Evolutionary conservation across 2,113 vertebrate genomes (phyloP), one percentile per base, ranked within the genome.

Genomic region (Lichenostomus cassidix): DNA sequence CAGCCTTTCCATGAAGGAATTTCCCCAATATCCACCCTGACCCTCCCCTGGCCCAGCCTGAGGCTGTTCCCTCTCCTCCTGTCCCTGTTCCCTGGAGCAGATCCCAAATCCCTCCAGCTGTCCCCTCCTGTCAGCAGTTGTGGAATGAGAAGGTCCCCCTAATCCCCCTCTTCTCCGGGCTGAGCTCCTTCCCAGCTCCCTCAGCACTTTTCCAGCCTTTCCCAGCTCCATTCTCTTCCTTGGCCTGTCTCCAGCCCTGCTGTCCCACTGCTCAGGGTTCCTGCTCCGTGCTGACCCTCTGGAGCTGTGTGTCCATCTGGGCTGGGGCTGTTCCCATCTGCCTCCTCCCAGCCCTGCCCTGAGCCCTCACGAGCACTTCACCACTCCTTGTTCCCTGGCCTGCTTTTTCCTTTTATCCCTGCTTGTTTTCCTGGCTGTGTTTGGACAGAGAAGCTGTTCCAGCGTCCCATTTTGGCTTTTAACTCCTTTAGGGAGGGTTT

Each of bases 261-360:
- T 79, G 83, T 89, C 29, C 2, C 2, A 0, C 1, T 9, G 1
- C 7, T 1, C 4, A 0, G 1, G 7, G 2, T 55, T 70, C 87
- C 62, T 56, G 60, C 83, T 47, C 83, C 1, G 3, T 59, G 64
- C 1, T 44, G 69, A 6, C 33, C 59, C 15, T 1, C 3, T 2
- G 1, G 58, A 62, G 31, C 68, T 0, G 0, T 1, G 21, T 35
- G 67, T 83, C 87, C 80, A 5, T 49, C 12, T 37, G 80, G 80
- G 81, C 22, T 28, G 7, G 14, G 76, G n/a, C 15, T 31, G 52
- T 42, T 70, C 62, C 86, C 42, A 20, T 18, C 65, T 74, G 39
- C 69, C 78, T 42, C 21, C 18, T 35, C 68, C 68, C 49, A 19
- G 22, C 64, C 59, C 49, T 13, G 64, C 79, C 42, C 65, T 1